A percentile compares a stretch with the other conserved stretches of the same genome.
Conservation (phyloP, 2,888 invertebrate genomes). For the Thera obeliscata region DNA sequence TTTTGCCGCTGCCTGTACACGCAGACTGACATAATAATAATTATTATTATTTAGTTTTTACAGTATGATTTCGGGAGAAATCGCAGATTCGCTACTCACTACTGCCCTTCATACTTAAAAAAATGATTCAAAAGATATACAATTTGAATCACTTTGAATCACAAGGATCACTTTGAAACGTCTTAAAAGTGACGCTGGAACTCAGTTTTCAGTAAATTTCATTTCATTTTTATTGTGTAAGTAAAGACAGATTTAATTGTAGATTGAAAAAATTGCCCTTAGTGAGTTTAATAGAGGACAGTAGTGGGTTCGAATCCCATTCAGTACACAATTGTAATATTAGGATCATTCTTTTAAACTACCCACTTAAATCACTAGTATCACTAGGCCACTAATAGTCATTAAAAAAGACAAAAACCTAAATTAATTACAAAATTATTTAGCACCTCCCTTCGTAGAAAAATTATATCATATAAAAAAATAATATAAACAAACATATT, state of each 20-base stretch:
- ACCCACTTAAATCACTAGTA: neutral
- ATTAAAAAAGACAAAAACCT: neutral
- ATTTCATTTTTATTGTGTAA: no score
- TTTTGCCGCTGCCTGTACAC: neutral
- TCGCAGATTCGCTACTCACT: neutral
- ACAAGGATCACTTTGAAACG: no score
- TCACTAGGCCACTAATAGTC: neutral
- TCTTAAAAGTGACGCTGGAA: no score
- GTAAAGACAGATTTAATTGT: no score
- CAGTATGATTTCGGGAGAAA: neutral
- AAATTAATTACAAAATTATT: neutral
- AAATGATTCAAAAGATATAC: no score
- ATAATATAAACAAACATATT: neutral
- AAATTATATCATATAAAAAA: neutral
- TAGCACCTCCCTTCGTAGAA: conserved; percentile 3
- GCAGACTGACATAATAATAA: neutral
- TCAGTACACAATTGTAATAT: neutral
- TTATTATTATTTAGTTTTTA: neutral
- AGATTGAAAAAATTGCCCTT: no score
- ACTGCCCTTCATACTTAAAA: no score
- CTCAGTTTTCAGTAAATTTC: no score
- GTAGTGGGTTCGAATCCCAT: neutral
- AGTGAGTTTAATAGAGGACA: no score
- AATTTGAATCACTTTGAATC: no score
- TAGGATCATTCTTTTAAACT: neutral